Evolutionary conservation across 2,797 vertebrate species (phyloP), one percentile per base, ranked within the genome.

Genomic region (Epinephelus malabaricus): DNA sequence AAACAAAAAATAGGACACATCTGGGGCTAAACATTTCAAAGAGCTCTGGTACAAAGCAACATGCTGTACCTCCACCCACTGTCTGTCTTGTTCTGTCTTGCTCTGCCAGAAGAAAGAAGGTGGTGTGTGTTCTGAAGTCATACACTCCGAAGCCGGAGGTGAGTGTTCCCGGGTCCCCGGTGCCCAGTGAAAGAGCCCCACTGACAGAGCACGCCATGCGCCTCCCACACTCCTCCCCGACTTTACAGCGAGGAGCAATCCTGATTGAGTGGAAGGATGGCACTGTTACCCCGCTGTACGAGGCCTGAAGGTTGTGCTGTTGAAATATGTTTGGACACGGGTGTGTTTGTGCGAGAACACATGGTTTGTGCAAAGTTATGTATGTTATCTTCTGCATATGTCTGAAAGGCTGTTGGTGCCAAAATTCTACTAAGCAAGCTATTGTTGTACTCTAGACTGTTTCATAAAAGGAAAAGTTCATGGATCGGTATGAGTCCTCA

Each of bases 181-280:
- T 91, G 65, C 47, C 86, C 38, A 87, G 54, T 38, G 96, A 97
- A 75, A 91, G 90, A 0, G 90, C 92, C 2, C 86, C 93, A 0
- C 88, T 94, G 21, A 95, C 95, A 1, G 88, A 93, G 80, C 88
- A 95, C 19, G 92, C 92, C 56, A 69, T 92, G 93, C 81, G 73
- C 21, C 89, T 93, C 3, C 92, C 95, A 6, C 86, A 75, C 34
- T 95, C 95, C 38, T 81, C 93, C n/a, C 94, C 97, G 17, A 86
- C 91, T 18, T 77, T 96, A 46, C 95, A 91, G 49, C 95, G 51
- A 0, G 97, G 97, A 50, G 96, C 97, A 86, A 97, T 97, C 89
- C 93, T 97, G 65, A 96, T 97, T 0, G 95, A 97, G 83, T 98
- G 96, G 97, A 97, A 97, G 83, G 96, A 97, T 0, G 96, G 96